Conservation (phyloP, 2,797 vertebrate genomes). For the Crax fasciolata region DNA sequence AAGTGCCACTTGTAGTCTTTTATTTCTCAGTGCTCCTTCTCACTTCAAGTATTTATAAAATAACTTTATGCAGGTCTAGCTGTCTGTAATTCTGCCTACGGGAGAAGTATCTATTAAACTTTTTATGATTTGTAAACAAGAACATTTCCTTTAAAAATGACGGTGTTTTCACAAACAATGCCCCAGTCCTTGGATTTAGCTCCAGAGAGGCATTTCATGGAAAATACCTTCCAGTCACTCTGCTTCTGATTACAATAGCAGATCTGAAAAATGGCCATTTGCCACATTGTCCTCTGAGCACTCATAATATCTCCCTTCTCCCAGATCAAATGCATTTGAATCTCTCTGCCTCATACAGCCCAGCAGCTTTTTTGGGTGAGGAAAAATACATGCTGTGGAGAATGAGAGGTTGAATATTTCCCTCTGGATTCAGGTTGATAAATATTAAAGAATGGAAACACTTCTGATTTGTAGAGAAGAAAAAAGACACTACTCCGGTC, state of each 20-base stretch:
- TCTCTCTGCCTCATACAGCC: slow-evolving; percentile 53
- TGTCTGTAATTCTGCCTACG: not conserved
- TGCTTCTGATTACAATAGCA: slow-evolving; percentile 45
- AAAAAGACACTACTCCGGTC: slow-evolving; percentile 52
- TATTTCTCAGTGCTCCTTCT: not conserved
- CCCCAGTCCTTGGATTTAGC: slow-evolving; percentile 26
- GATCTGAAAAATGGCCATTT: slow-evolving; percentile 58
- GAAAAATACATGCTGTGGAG: slow-evolving; percentile 20
- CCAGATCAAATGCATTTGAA: slow-evolving; percentile 46
- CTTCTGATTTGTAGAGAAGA: slow-evolving; percentile 59
- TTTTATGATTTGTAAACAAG: slow-evolving; percentile 63
- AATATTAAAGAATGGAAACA: slow-evolving; percentile 76
- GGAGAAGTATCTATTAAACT: slow-evolving; percentile 43
- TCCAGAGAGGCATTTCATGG: slow-evolving; percentile 32
- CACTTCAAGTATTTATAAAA: not conserved
- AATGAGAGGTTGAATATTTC: slow-evolving; percentile 66
- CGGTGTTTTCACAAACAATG: slow-evolving; percentile 48
- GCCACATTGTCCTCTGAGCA: slow-evolving; percentile 28
- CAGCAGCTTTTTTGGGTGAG: slow-evolving; percentile 10
- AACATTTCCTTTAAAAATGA: slow-evolving; percentile 60
- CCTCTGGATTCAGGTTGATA: slow-evolving; percentile 55
- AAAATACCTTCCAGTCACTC: slow-evolving; percentile 68
- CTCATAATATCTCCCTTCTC: slow-evolving; percentile 21
- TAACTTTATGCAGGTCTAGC: not conserved
- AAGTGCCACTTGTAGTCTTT: not conserved